A percentile compares a stretch with the other conserved stretches of the same genome.
Conservation (phyloP, 2,888 invertebrate genomes). For the Caenorhabditis sp. region DNA sequence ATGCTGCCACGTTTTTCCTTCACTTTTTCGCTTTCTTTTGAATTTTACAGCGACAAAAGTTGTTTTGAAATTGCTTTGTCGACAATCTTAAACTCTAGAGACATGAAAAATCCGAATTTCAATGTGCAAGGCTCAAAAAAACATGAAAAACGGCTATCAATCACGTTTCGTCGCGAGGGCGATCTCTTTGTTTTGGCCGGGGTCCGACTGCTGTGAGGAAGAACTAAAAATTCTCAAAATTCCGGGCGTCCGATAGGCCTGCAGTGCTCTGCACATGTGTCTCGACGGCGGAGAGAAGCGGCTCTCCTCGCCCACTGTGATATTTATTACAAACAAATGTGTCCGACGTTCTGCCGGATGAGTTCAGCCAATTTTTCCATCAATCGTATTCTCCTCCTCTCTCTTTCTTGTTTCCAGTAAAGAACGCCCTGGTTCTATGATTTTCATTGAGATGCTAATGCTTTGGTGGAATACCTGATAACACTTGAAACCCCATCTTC, state of each 20-base stretch:
- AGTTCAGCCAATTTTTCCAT: slow-evolving; percentile 29
- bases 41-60: neutral
- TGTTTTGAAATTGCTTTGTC: neutral
- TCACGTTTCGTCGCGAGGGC: slow-evolving; percentile 14
- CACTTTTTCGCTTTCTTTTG: neutral
- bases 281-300: no score
- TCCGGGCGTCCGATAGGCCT: slow-evolving; percentile 10
- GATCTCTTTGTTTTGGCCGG: slow-evolving; percentile 23
- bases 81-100: neutral
- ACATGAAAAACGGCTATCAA: slow-evolving; percentile 12
- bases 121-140: slow-evolving; percentile 4
- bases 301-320: slow-evolving; percentile 31
- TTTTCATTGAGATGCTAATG: neutral
- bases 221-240: slow-evolving; percentile 40
- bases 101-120: neutral
- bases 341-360: slow-evolving; percentile 25
- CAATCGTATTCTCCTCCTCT: neutral
- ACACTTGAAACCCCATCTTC: neutral
- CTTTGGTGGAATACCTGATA: neutral
- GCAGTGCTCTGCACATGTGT: slow-evolving; percentile 26
- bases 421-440: neutral
- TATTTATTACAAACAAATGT: slow-evolving; percentile 34
- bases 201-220: neutral
- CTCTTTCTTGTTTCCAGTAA: neutral
- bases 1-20: neutral